phyloP scores from a whole-genome alignment of 2,888 invertebrate species.

The Tipula lateralis region DNA sequence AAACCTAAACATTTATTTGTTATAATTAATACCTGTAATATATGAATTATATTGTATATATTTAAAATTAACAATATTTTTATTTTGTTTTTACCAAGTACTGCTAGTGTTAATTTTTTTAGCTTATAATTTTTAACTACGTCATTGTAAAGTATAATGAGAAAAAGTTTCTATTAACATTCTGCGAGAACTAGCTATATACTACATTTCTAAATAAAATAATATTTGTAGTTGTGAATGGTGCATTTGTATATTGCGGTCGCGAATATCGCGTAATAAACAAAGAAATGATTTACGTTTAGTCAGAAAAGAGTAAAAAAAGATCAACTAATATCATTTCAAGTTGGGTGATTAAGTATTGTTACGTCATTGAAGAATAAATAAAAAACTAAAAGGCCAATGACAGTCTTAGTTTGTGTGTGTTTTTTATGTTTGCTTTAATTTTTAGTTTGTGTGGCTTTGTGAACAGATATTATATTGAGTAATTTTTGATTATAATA shows the following conservation, averaged over 20 bases:
- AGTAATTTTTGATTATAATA: not conserved
- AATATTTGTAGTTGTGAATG: not conserved
- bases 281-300: slow-evolving; percentile 1
- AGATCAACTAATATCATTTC: slow-evolving; percentile 2
- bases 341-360: not conserved
- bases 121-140: too few species aligned
- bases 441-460: not conserved
- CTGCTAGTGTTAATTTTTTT: too few species aligned
- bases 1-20: too few species aligned
- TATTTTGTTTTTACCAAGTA: too few species aligned
- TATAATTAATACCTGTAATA: too few species aligned
- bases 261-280: not conserved
- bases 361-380: not conserved
- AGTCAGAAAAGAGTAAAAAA: not conserved
- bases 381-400: not conserved
- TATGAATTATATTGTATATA: too few species aligned
- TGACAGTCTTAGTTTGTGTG: not conserved
- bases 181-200: too few species aligned
- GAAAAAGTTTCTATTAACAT: too few species aligned
- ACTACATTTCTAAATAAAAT: not conserved
- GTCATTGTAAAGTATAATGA: too few species aligned
- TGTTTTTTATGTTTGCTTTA: not conserved
- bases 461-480: not conserved
- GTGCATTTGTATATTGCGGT: not conserved
- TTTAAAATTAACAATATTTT: too few species aligned